phyloP scores from a whole-genome alignment of 1,140 invertebrate species.

The Druon quercuslanigerum region DNA sequence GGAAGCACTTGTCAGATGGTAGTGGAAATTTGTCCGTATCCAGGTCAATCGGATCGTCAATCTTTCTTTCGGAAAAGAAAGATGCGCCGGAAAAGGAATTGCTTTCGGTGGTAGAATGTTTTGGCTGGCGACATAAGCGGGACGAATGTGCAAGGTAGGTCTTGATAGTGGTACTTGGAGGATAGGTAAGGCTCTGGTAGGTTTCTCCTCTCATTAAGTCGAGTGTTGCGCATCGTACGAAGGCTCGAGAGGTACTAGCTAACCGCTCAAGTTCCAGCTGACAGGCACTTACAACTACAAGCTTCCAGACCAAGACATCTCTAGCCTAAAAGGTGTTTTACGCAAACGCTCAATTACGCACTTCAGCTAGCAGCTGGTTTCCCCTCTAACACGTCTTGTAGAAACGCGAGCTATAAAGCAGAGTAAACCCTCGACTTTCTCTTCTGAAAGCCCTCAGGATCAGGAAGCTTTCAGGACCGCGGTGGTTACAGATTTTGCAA shows the following conservation, averaged over 20 bases:
- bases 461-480: background rate
- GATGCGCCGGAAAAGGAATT: conserved; percentile 15
- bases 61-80: conserved; percentile 9
- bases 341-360: conserved; percentile 51
- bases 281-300: conserved; percentile 69
- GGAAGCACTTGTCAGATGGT: background rate
- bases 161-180: conserved; percentile 48
- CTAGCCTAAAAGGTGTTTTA: conserved; percentile 70
- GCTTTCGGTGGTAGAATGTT: conserved; percentile 22
- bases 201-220: conserved; percentile 72
- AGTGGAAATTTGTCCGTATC: conserved; percentile 1
- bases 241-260: conserved; percentile 69
- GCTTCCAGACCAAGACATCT: conserved; percentile 66
- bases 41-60: conserved; percentile 26
- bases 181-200: conserved; percentile 55
- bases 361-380: conserved; percentile 3
- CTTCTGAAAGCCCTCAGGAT: background rate
- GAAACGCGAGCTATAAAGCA: background rate
- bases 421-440: background rate
- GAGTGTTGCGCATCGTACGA: conserved; percentile 71
- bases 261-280: conserved; percentile 63
- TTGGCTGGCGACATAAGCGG: background rate
- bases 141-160: conserved; percentile 39
- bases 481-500: background rate
- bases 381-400: background rate